These are phyloP conservation scores for Euschistus heros DNA, from an alignment of 1,140 invertebrate species.

Conservation along the genomic window DNA sequence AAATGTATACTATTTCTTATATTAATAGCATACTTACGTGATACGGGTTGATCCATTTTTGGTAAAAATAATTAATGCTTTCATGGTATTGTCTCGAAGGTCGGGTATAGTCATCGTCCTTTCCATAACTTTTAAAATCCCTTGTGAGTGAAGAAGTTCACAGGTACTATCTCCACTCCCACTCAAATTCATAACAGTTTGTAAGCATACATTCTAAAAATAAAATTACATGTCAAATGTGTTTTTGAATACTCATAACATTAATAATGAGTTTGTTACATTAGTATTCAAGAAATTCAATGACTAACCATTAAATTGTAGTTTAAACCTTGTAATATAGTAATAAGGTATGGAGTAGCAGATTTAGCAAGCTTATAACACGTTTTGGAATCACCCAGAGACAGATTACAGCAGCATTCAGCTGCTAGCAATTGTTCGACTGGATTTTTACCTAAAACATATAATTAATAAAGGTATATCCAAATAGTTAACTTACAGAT, in stretches of 20 bases:
- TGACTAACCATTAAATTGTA: conserved; percentile 35
- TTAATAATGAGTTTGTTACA: too few species aligned
- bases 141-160: conserved; percentile 34
- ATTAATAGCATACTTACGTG: background rate
- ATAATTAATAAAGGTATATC: conserved; percentile 6
- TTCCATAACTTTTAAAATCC: conserved; percentile 29
- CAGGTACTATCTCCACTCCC: conserved; percentile 32
- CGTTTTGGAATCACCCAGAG: conserved; percentile 34
- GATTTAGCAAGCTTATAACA: conserved; percentile 34
- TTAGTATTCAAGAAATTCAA: conserved; percentile 8
- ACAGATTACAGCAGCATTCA: conserved; percentile 38
- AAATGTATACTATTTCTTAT: too few species aligned
- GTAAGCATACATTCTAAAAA: conserved; percentile 37
- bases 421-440: conserved; percentile 36
- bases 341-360: conserved; percentile 36
- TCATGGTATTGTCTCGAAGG: background rate
- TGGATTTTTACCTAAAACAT: conserved; percentile 35
- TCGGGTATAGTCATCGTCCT: conserved; percentile 2
- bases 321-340: conserved; percentile 35
- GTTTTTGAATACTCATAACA: too few species aligned
- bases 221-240: background rate
- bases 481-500: background rate
- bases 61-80: conserved; percentile 7
- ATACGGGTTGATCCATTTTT: conserved; percentile 7
- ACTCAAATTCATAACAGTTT: conserved; percentile 38